phyloP scores from a whole-genome alignment of 2,113 vertebrate genomes.

The Casuarius casuarius region DNA sequence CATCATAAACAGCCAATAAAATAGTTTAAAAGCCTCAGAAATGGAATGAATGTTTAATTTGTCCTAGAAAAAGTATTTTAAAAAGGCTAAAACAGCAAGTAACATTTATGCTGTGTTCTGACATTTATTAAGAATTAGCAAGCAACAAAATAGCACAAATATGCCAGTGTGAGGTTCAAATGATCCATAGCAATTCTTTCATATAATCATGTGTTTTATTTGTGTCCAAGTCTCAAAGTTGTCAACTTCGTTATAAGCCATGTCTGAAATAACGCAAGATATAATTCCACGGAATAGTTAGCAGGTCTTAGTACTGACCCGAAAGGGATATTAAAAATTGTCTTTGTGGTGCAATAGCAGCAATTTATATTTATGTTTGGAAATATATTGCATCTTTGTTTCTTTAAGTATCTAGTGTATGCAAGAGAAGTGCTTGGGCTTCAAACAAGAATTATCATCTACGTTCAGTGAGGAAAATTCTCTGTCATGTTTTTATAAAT shows the following conservation, averaged over 20 bases:
- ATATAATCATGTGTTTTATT: background rate
- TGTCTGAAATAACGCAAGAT: background rate
- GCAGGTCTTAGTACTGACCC: background rate
- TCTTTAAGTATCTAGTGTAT: background rate
- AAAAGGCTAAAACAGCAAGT: background rate
- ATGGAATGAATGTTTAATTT: background rate
- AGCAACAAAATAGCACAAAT: slow-evolving; percentile 10
- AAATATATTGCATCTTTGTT: background rate
- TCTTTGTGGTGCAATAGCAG: background rate
- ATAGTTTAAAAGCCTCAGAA: background rate
- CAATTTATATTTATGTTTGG: background rate
- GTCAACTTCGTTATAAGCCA: too few relatives aligned
- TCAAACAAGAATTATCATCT: background rate
- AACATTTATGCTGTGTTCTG: background rate
- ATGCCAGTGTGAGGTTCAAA: background rate
- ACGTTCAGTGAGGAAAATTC: background rate
- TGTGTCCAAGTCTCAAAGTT: background rate
- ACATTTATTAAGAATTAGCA: slow-evolving; percentile 28
- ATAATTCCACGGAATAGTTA: background rate
- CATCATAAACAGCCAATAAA: background rate
- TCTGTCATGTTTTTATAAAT: background rate
- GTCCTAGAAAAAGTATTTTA: background rate
- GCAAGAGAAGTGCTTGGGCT: background rate
- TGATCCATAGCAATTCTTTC: background rate
- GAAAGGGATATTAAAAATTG: background rate